A percentile compares a stretch with the other conserved stretches of the same genome.
Conservation (phyloP, 2,113 vertebrate genomes). For the Mystacornis crossleyi region DNA sequence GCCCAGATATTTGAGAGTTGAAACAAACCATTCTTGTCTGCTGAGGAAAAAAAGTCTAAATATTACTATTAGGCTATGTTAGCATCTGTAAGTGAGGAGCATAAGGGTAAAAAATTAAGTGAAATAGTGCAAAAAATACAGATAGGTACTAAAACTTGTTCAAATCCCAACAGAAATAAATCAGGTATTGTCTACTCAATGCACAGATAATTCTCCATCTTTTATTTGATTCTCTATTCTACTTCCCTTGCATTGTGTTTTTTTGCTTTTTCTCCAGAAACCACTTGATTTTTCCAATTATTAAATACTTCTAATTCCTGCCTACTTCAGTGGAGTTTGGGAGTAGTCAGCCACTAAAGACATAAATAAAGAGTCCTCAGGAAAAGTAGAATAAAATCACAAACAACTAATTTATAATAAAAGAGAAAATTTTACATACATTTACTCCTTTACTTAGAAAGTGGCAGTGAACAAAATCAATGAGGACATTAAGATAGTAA, state of each 20-base stretch:
- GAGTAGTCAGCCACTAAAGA: not conserved
- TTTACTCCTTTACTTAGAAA: not conserved
- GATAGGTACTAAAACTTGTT: not conserved
- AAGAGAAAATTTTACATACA: not conserved
- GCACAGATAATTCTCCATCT: not conserved
- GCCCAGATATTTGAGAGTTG: not conserved
- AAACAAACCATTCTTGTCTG: not conserved
- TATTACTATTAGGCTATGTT: not conserved
- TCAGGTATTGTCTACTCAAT: not conserved
- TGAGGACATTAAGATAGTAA: not conserved
- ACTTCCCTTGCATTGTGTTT: not conserved
- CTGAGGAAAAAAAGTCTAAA: not conserved
- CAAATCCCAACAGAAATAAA: not conserved
- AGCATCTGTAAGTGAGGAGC: not conserved
- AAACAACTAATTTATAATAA: not conserved
- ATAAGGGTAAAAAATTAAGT: not conserved
- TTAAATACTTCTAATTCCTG: not conserved
- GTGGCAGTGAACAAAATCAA: not conserved
- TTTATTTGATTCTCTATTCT: rapidly evolving
- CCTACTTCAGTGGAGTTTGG: not conserved
- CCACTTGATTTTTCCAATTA: not conserved
- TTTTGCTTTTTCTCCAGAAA: not conserved
- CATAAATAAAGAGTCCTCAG: not conserved
- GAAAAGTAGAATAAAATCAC: not conserved
- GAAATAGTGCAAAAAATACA: not conserved